These are phyloP conservation scores for Danio tinwini DNA, from an alignment of 2,797 vertebrate species.

Conservation along the genomic window DNA sequence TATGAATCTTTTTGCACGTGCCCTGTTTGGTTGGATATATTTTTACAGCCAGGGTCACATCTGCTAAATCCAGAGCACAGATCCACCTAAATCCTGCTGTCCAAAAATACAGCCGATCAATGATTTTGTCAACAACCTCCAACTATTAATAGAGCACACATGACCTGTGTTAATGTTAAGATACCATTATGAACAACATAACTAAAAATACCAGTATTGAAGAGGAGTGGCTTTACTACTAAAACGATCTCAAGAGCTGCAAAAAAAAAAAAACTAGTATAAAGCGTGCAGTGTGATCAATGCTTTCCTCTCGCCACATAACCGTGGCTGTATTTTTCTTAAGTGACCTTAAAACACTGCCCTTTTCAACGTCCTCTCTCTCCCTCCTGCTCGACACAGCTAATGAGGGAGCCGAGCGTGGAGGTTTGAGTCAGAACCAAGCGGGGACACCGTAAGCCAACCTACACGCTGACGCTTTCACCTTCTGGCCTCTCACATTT, in stretches of 20 bases:
- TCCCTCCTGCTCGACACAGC: slow-evolving; percentile 32
- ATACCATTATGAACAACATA: slow-evolving; percentile 40
- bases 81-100: slow-evolving; percentile 23
- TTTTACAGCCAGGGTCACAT: slow-evolving; percentile 8
- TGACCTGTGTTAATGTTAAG: slow-evolving; percentile 26
- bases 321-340: slow-evolving; percentile 47
- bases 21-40: not conserved
- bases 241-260: slow-evolving; percentile 2
- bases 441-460: slow-evolving; percentile 54
- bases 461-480: slow-evolving; percentile 47
- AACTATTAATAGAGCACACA: slow-evolving; percentile 22
- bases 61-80: slow-evolving; percentile 16
- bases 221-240: not conserved
- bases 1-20: no score
- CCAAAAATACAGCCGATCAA: slow-evolving; percentile 40
- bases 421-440: slow-evolving; percentile 41
- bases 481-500: slow-evolving; percentile 56
- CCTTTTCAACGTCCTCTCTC: slow-evolving; percentile 43
- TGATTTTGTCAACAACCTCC: slow-evolving; percentile 23
- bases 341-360: slow-evolving; percentile 59
- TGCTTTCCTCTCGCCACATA: slow-evolving; percentile 36
- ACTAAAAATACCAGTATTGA: slow-evolving; percentile 20
- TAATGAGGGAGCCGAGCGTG: slow-evolving; percentile 57
- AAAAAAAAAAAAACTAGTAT: not conserved
- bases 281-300: slow-evolving; percentile 40